phyloP scores from a whole-genome alignment of 1,140 invertebrate species.

The Zaprionus tsacasi region DNA sequence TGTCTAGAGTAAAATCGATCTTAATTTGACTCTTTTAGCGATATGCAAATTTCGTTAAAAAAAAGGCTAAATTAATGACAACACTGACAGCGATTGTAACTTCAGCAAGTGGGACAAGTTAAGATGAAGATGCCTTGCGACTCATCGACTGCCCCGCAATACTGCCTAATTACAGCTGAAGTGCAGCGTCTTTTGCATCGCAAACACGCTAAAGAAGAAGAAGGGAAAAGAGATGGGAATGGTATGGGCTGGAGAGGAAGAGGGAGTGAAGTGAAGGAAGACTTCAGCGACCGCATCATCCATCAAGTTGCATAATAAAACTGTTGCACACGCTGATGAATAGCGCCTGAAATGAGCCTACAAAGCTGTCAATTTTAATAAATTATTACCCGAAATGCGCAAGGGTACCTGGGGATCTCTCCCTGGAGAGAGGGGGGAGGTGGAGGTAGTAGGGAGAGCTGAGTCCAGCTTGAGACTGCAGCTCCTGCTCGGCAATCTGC shows the following conservation, averaged over 20 bases:
- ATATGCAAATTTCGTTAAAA: not conserved
- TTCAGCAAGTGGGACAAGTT: slow-evolving; percentile 7
- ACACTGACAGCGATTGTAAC: not conserved
- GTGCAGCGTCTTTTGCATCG: slow-evolving; percentile 44
- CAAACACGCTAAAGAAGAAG: slow-evolving; percentile 11
- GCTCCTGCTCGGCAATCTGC: slow-evolving; percentile 23
- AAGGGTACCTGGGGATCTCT: slow-evolving; percentile 16
- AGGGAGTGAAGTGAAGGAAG: not conserved
- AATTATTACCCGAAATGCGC: slow-evolving; percentile 72
- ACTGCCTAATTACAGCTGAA: slow-evolving; percentile 77
- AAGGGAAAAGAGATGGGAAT: not conserved
- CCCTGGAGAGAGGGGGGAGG: not conserved
- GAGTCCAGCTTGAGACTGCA: not conserved
- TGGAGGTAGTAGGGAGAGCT: not conserved
- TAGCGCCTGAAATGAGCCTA: slow-evolving; percentile 83
- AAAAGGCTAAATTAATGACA: not conserved
- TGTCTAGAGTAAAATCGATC: too few species aligned
- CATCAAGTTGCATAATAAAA: slow-evolving; percentile 83
- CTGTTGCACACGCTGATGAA: slow-evolving; percentile 81
- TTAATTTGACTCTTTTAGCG: not conserved
- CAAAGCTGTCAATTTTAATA: slow-evolving; percentile 84
- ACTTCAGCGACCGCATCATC: slow-evolving; percentile 76
- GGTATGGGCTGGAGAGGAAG: not conserved
- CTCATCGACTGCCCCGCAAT: slow-evolving; percentile 33
- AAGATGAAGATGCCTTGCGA: slow-evolving; percentile 34